Percentiles rank a stretch among this genome's conserved stretches.
Conservation (phyloP, 2,113 vertebrate species). For the Solenodon paradoxus region DNA sequence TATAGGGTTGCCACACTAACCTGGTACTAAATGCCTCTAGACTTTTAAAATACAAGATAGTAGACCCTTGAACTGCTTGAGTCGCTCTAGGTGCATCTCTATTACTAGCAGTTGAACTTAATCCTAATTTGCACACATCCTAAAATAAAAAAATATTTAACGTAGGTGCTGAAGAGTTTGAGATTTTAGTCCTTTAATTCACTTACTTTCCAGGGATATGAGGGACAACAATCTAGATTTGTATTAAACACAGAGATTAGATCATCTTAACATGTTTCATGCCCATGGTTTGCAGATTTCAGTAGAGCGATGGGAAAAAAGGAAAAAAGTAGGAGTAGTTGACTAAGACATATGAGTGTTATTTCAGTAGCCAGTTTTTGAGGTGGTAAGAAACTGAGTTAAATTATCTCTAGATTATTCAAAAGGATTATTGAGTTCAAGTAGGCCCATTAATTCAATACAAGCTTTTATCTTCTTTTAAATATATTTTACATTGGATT, state of each 20-base stretch:
- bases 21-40: not conserved
- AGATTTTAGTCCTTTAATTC: not conserved
- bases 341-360: not conserved
- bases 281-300: not conserved
- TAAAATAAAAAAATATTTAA: not conserved
- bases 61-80: not conserved
- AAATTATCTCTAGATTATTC: not conserved
- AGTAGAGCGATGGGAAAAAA: not conserved
- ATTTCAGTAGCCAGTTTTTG: not conserved
- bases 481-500: not conserved
- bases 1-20: not conserved
- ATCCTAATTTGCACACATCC: not conserved
- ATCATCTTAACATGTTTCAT: not conserved
- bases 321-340: not conserved
- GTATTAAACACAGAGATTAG: not conserved
- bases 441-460: not conserved
- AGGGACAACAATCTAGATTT: not conserved
- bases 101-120: not conserved
- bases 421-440: not conserved
- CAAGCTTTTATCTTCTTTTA: not conserved
- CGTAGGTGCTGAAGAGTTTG: not conserved
- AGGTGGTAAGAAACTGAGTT: not conserved
- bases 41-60: not conserved
- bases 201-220: not conserved
- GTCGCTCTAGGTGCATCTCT: not conserved